A percentile compares a stretch with the other conserved stretches of the same genome.
phyloP scores from a whole-genome alignment of 2,888 invertebrate species.

The Noctuana brunneofusca region DNA sequence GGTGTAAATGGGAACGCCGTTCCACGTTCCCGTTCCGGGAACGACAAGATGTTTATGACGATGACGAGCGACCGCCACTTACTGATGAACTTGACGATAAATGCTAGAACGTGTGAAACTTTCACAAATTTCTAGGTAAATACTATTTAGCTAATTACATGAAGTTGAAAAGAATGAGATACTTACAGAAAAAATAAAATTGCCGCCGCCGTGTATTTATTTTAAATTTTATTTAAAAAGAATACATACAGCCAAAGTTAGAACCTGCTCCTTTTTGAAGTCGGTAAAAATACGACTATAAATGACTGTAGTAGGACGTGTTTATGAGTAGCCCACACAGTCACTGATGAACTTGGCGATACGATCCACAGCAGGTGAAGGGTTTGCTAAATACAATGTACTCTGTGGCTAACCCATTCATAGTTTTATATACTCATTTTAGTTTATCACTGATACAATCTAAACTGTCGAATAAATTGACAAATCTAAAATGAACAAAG shows the following conservation, averaged over 20 bases:
- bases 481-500: not conserved
- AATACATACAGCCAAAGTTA: too few species aligned
- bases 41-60: slow-evolving; percentile 53
- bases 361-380: not conserved
- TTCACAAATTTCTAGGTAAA: not conserved
- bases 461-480: not conserved
- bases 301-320: not conserved
- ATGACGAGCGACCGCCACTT: slow-evolving; percentile 45
- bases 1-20: too few species aligned
- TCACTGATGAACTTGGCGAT: slow-evolving; percentile 7
- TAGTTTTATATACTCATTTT: not conserved
- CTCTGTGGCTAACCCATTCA: not conserved
- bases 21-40: too few species aligned
- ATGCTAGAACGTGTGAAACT: slow-evolving; percentile 46
- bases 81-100: slow-evolving; percentile 61
- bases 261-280: too few species aligned
- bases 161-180: not conserved
- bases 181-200: too few species aligned
- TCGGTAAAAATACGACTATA: not conserved
- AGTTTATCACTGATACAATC: not conserved
- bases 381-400: too few species aligned
- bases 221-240: not conserved
- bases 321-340: not conserved
- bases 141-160: too few species aligned
- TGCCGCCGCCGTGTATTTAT: too few species aligned